Evolutionary conservation across 1,140 invertebrate species (phyloP).

Genomic region (Brachionus rotundiformis): DNA sequence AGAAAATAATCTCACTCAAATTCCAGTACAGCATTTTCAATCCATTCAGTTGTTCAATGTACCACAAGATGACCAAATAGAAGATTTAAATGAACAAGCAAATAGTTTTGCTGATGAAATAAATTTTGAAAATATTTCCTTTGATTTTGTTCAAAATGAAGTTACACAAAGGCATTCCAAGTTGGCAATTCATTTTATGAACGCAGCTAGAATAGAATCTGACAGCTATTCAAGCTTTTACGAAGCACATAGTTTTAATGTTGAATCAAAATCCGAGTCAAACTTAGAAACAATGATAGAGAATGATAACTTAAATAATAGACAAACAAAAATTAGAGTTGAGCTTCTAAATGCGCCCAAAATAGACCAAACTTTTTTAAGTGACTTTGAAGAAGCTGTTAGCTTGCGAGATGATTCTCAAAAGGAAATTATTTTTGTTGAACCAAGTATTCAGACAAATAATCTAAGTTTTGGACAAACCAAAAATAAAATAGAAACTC

Average conservation of each 20-base stretch:
- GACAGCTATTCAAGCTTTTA: not conserved
- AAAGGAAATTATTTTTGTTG: not conserved
- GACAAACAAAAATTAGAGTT: not conserved
- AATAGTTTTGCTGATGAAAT: not conserved
- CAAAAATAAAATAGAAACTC: not conserved
- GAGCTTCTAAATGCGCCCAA: conserved; percentile 5
- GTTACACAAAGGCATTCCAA: not conserved
- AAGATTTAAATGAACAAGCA: not conserved
- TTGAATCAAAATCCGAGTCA: not conserved
- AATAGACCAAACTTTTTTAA: no score
- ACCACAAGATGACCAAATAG: not conserved
- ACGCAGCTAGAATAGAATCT: not conserved
- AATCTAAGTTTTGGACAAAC: not conserved
- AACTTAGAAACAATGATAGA: not conserved
- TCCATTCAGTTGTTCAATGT: not conserved
- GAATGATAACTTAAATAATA: not conserved
- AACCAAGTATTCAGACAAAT: not conserved
- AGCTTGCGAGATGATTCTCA: not conserved
- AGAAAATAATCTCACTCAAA: not conserved
- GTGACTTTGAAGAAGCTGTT: not conserved
- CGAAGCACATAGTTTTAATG: not conserved
- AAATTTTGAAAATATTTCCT: not conserved
- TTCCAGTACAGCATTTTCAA: not conserved
- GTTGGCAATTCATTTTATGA: not conserved
- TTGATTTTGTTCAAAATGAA: conserved; percentile 6